phyloP scores from a whole-genome alignment of 2,797 vertebrate genomes.

The Lacerta bilineata region DNA sequence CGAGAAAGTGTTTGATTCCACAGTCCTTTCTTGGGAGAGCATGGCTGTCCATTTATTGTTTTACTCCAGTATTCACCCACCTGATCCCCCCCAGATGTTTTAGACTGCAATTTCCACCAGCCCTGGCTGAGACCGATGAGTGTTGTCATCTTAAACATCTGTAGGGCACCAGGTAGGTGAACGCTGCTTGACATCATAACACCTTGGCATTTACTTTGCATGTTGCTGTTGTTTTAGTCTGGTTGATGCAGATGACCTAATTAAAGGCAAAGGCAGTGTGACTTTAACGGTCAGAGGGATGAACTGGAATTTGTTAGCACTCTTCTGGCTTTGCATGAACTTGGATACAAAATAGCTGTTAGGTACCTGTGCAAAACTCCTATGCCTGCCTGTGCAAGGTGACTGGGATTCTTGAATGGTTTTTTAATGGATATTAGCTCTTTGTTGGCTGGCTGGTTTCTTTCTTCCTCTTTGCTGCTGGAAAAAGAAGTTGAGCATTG shows the following conservation, averaged over 20 bases:
- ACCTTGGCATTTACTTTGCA: conserved; percentile 24
- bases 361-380: not conserved
- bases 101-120: no score
- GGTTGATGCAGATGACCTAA: not conserved
- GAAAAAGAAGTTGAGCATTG: not conserved
- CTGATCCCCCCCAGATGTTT: no score
- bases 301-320: not conserved
- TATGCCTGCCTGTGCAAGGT: conserved; percentile 9
- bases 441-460: not conserved
- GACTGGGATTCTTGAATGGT: not conserved
- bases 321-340: not conserved
- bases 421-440: not conserved
- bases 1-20: not conserved
- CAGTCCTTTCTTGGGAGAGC: not conserved
- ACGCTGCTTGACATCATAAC: not conserved
- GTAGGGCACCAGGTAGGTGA: no score
- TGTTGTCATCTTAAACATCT: no score
- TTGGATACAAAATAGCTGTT: conserved; percentile 18
- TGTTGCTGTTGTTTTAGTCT: not conserved
- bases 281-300: conserved; percentile 18
- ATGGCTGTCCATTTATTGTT: not conserved
- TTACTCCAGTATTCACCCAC: not conserved
- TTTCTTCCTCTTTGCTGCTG: not conserved
- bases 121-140: no score
- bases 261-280: not conserved